phyloP scores from a whole-genome alignment of 2,113 vertebrate genomes.

The Heterotis niloticus region DNA sequence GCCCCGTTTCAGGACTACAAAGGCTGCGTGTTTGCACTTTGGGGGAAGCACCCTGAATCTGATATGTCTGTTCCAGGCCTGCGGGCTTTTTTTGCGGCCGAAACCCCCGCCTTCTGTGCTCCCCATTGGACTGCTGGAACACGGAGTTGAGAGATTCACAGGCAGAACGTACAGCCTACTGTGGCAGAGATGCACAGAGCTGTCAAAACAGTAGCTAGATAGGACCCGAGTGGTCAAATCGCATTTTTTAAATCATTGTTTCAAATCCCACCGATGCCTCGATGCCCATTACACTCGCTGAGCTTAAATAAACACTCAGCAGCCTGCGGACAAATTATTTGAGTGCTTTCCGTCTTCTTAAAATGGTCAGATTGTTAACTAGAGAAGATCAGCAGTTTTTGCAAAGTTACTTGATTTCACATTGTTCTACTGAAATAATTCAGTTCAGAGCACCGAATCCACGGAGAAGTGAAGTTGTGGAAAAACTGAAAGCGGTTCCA shows the following conservation, averaged over 20 bases:
- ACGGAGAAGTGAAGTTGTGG: too few species aligned
- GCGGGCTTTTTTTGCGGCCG: not conserved
- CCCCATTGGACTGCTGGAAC: slow-evolving; percentile 34
- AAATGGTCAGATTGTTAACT: slow-evolving; percentile 8
- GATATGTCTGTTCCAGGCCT: not conserved
- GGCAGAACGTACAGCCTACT: slow-evolving; percentile 26
- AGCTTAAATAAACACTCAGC: not conserved
- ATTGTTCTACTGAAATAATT: too few species aligned
- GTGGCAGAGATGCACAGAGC: slow-evolving; percentile 39
- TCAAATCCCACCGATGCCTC: slow-evolving; percentile 12
- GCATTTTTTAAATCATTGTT: slow-evolving; percentile 28
- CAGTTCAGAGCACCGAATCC: too few species aligned
- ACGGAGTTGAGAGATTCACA: slow-evolving; percentile 30
- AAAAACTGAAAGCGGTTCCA: too few species aligned
- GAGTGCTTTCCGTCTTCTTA: not conserved
- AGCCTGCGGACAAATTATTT: not conserved
- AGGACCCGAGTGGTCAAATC: slow-evolving; percentile 39
- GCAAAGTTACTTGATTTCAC: not conserved
- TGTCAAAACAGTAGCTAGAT: slow-evolving; percentile 43
- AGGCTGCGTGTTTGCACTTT: not conserved
- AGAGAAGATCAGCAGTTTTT: not conserved
- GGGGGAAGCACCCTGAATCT: not conserved
- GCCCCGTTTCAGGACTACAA: not conserved
- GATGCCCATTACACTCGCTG: not conserved
- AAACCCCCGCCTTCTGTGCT: slow-evolving; percentile 37